Evolutionary conservation across 37 sponge, comb jelly and placozoan species (phyloP).

Genomic region (Chondrilla cf. caribensis): DNA sequence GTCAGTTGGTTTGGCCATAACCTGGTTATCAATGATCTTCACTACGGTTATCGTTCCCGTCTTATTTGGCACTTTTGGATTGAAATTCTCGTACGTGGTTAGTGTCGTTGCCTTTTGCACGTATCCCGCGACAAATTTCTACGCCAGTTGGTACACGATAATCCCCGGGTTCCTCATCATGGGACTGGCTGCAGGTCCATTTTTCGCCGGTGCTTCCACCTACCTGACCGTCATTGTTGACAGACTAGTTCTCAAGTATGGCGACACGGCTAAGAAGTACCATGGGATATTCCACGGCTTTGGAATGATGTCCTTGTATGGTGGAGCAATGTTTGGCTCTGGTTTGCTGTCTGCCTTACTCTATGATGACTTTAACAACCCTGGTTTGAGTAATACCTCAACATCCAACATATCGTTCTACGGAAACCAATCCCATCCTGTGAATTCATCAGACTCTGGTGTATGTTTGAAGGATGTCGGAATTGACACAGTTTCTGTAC

Average conservation of each 20-base stretch:
- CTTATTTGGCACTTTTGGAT: background rate
- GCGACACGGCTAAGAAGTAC: background rate
- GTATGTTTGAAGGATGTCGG: background rate
- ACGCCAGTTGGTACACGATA: conserved; percentile 66
- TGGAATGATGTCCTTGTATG: background rate
- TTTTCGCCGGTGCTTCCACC: conserved; percentile 39
- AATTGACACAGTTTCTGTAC: background rate
- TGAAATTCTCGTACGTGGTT: background rate
- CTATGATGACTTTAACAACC: too few relatives aligned
- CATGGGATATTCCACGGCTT: background rate
- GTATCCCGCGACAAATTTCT: conserved; percentile 57
- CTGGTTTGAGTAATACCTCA: background rate
- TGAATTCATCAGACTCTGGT: background rate
- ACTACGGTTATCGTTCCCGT: background rate
- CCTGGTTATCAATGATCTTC: background rate
- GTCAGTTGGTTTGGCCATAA: background rate
- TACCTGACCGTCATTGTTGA: background rate
- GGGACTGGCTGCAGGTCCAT: conserved; percentile 56
- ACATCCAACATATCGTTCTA: background rate
- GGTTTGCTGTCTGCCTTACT: background rate
- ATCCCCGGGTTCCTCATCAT: conserved; percentile 51
- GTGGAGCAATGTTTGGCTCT: background rate
- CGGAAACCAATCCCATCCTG: background rate
- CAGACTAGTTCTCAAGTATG: background rate
- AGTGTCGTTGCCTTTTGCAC: background rate